phyloP scores from a whole-genome alignment of 2,113 vertebrate genomes.

The Carlito syrichta region DNA sequence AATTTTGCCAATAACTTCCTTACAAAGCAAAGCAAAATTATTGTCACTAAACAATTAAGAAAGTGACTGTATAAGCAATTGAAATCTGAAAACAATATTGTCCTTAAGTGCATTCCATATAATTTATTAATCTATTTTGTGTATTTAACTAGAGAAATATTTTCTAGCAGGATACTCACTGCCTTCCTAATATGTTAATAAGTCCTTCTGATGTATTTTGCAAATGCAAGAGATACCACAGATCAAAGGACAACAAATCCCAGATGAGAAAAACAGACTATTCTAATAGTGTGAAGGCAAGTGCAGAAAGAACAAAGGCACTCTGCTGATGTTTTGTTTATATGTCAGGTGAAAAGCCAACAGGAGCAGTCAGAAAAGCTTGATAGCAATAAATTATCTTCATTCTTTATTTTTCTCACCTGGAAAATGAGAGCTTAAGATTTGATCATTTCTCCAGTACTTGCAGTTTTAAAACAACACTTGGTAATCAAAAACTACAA shows the following conservation, averaged over 20 bases:
- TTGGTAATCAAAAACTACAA: not conserved
- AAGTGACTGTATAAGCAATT: not conserved
- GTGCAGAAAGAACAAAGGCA: not conserved
- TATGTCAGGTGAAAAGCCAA: not conserved
- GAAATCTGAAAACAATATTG: not conserved
- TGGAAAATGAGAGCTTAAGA: not conserved
- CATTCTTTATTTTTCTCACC: not conserved
- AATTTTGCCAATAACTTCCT: not conserved
- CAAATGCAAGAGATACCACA: not conserved
- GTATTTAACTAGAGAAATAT: not conserved
- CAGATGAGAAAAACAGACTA: not conserved
- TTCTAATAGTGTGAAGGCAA: not conserved
- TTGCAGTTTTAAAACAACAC: not conserved
- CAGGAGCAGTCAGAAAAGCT: not conserved
- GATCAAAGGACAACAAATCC: not conserved
- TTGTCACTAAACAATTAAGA: not conserved
- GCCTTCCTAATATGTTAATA: not conserved
- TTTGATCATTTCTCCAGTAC: not conserved
- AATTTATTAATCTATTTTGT: not conserved
- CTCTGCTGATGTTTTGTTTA: not conserved
- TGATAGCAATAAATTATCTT: not conserved
- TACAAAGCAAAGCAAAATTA: no score
- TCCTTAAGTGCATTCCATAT: not conserved
- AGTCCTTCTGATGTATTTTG: not conserved
- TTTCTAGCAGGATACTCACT: not conserved